Evolutionary conservation across 2,888 invertebrate species (phyloP).

Genomic region (Drosophila mayaguana): DNA sequence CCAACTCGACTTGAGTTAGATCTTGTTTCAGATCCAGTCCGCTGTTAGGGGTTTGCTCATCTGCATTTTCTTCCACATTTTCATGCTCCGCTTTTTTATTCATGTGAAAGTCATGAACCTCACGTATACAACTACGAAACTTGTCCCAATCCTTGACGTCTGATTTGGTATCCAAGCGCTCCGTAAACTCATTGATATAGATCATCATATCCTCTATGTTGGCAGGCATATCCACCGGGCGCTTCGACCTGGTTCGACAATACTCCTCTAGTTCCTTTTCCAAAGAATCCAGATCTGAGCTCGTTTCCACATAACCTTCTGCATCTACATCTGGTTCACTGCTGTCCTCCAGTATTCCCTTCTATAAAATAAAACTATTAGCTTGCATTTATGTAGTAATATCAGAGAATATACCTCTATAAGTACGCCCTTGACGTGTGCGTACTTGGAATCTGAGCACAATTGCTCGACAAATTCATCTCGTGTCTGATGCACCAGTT

Average conservation of each 20-base stretch:
- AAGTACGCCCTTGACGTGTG: not conserved
- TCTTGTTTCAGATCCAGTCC: not conserved
- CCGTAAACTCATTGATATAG: slow-evolving; percentile 43
- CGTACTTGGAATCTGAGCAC: slow-evolving; percentile 2
- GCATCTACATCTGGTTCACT: not conserved
- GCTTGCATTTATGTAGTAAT: not conserved
- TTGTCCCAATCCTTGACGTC: slow-evolving; percentile 42
- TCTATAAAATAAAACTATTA: not conserved
- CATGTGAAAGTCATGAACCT: slow-evolving; percentile 48
- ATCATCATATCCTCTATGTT: slow-evolving; percentile 25
- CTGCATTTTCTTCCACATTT: not conserved
- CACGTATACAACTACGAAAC: slow-evolving; percentile 39
- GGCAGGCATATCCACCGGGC: not conserved
- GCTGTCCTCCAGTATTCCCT: slow-evolving; percentile 3
- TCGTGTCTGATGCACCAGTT: not conserved
- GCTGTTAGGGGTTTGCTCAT: not conserved
- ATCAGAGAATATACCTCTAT: slow-evolving; percentile 9
- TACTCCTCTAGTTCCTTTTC: not conserved
- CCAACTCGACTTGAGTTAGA: not conserved
- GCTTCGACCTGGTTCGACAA: not conserved
- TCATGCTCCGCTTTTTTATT: not conserved
- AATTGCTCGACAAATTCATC: not conserved
- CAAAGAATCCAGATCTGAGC: not conserved
- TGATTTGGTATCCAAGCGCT: slow-evolving; percentile 23
- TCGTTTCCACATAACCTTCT: not conserved